Evolutionary conservation across 1,140 invertebrate species (phyloP).

Genomic region (Nymphalis io): DNA sequence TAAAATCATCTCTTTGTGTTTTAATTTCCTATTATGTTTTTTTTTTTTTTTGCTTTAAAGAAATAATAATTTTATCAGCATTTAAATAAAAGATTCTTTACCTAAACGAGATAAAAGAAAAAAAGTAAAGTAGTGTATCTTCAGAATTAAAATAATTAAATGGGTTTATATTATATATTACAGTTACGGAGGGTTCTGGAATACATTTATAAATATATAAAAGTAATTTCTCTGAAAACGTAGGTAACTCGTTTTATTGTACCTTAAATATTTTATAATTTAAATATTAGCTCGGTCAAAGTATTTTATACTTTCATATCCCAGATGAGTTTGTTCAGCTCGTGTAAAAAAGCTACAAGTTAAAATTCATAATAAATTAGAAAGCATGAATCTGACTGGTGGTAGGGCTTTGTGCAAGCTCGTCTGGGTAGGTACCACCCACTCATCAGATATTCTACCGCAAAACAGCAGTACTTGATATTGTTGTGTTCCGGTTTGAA

Average conservation of each 20-base stretch:
- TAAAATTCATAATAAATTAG: not conserved
- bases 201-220: not conserved
- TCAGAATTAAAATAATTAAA: not conserved
- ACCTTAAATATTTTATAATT: not conserved
- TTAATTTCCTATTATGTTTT: no score
- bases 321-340: not conserved
- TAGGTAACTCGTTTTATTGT: not conserved
- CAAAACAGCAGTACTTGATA: no score
- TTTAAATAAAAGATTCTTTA: no score
- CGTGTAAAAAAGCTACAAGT: not conserved
- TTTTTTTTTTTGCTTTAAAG: no score
- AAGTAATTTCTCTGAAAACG: conserved; percentile 4
- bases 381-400: no score
- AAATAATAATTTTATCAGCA: no score
- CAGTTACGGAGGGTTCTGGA: not conserved
- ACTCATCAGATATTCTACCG: no score
- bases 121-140: not conserved
- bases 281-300: not conserved
- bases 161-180: not conserved
- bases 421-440: no score
- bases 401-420: no score
- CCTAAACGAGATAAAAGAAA: not conserved
- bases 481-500: no score
- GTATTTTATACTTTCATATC: not conserved
- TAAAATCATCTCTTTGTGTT: no score